Evolutionary conservation across 2,888 invertebrate species (phyloP), one percentile per base, ranked within the genome.

Genomic region (Megaustenia siamemsis): DNA sequence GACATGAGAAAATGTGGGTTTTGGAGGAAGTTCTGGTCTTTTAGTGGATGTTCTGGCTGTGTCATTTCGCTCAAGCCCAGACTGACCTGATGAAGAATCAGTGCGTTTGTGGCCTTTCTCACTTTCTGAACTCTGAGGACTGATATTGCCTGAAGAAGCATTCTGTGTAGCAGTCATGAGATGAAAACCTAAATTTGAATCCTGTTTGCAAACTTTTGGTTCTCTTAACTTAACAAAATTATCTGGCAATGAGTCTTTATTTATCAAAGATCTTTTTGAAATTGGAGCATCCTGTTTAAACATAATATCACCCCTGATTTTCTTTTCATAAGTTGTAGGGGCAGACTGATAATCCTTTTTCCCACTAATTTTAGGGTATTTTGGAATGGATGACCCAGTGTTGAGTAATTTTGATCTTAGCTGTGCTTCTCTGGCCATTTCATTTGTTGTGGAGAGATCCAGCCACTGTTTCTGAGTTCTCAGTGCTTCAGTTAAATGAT

Each of bases 1-100:
- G 28, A 88, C 87, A 53, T 90, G 88, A 12, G 89, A 86, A 77
- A 90, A 91, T 18, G 90, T 91, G 35, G 91, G 91, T 86, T 91
- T 92, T 12, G 89, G 89, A 4, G 91, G 91, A 28, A 89, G 86
- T 75, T 90, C 89, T 28, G 89, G 88, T 83, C 90, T 90, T 76
- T 87, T 88, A 15, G 69, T 75, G 2, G 83, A 24, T 21, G 56
- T 35, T 24, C 66, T 43, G 12, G 85, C 15, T 40, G 81, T 81
- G 45, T 86, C 86, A 21, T 76, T 73, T 15, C 85, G 66, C 12
- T 83, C 85, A 76, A 80, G 82, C 5, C 85, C 69, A 35, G 83
- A 80, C 49, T 78, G 75, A n/a, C 82, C 82, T 10, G 81, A 77
- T 24, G 84, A 84, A 2, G 84, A 84, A 24, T 84, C 84, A 49